phyloP scores from a whole-genome alignment of 2,797 vertebrate species.

The Eidolon dupreanum region DNA sequence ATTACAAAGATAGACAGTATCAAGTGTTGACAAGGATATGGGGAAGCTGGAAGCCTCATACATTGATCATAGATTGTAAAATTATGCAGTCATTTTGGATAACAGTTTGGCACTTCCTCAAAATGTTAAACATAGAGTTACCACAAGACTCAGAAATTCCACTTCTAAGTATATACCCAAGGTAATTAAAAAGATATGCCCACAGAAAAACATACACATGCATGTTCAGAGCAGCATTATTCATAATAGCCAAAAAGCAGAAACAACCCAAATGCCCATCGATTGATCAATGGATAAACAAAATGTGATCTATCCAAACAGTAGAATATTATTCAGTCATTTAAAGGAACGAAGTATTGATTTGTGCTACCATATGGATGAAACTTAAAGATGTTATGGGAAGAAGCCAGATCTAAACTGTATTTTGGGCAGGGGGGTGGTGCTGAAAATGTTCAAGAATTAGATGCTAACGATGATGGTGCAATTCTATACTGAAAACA shows the following conservation, averaged over 20 bases:
- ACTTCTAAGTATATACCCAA: neutral
- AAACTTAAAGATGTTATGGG: neutral
- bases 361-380: accelerated
- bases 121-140: neutral
- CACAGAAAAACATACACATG: neutral
- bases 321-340: neutral
- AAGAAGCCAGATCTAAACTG: neutral
- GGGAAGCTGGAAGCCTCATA: neutral
- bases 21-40: neutral
- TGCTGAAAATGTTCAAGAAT: neutral
- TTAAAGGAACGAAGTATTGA: neutral
- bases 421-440: neutral
- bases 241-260: neutral
- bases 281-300: neutral
- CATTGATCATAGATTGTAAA: neutral
- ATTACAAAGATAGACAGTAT: neutral
- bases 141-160: neutral
- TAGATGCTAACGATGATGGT: neutral
- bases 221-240: neutral
- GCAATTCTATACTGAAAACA: neutral
- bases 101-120: neutral
- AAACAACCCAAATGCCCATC: neutral
- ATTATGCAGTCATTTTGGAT: neutral
- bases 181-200: neutral
- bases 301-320: neutral